Base-by-base conservation (phyloP, 2,797 vertebrate genomes). In the Scomberomorus guttatus region DNA sequence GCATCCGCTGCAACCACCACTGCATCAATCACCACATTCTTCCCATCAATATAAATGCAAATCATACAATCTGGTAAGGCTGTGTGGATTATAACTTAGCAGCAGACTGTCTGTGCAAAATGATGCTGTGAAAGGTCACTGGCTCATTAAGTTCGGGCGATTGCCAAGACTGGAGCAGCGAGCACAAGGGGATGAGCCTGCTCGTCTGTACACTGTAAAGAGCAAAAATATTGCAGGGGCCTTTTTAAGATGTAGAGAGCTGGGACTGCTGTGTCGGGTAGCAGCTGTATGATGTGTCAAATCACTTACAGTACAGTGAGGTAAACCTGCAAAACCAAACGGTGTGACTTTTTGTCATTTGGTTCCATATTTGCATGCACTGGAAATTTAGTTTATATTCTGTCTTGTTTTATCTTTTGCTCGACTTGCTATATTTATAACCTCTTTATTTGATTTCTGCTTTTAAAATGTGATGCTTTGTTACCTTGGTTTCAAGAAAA, bases 1-100 rank as follows among this genome's bases (percentile, higher is more conserved):
- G 68, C 66, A 65, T 74, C 56, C 9, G 2, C 81, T 37, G 69
- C 67, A 77, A 24, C 72, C 44, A 17, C 56, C 55, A 8, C 54
- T 59, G 75, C 87, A 84, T 84, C 85, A 82, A 80, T 81, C 86
- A 65, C 37, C 66, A 56, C 55, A 54, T 68, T 80, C 58, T 61
- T 62, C 44, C 75, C 57, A 9, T 90, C 89, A 89, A 90, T 93
- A 90, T 90, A 92, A 90, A 93, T 90, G 90, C 88, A 90, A 92
- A 91, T 92, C 71, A 50, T 44, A 81, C 64, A 79, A 63, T 86
- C 75, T 83, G 83, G 51, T 22, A 8, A 32, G 64, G 42, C 67
- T 29, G 72, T 67, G 75, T 74, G 86, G 79, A 80, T 89, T 88
- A 77, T 69, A 73, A 78, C 12, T 80, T 83, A 42, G 68, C 56